Percentiles rank a stretch among this genome's conserved stretches.
These are phyloP conservation scores for Rotaria sp. DNA, from an alignment of 2,888 invertebrate genomes.

Conservation along the genomic window DNA sequence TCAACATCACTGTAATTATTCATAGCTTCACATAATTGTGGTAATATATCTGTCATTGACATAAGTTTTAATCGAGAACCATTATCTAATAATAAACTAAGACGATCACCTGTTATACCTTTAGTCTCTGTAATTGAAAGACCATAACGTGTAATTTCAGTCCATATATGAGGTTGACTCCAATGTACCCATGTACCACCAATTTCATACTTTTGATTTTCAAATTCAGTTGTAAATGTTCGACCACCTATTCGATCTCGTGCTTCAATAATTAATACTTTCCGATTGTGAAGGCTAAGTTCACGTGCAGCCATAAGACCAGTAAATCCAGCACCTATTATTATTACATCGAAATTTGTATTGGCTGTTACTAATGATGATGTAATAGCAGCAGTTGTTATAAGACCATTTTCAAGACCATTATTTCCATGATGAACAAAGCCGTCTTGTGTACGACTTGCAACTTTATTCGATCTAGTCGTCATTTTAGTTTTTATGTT, in stretches of 20 bases:
- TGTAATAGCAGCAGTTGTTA: no score
- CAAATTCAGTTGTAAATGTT: no score
- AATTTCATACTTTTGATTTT: not conserved
- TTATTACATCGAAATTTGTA: not conserved
- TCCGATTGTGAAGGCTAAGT: not conserved
- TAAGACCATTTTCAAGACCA: no score
- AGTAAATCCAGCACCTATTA: not conserved
- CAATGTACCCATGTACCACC: constrained; percentile 11
- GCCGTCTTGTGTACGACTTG: no score
- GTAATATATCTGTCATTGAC: not conserved
- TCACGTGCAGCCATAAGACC: not conserved
- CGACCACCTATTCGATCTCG: not conserved
- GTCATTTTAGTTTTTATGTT: no score
- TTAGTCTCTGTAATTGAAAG: not conserved
- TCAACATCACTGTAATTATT: not conserved
- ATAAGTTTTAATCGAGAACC: not conserved
- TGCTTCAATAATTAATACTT: not conserved
- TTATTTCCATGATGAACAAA: no score
- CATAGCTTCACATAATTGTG: not conserved
- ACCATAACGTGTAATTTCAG: not conserved
- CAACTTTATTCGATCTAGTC: no score
- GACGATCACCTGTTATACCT: not conserved
- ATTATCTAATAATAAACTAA: not conserved
- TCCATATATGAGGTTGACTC: not conserved
- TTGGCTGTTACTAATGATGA: no score